Conservation (phyloP, 2,888 invertebrate genomes). For the Argyresthia goedartella region DNA sequence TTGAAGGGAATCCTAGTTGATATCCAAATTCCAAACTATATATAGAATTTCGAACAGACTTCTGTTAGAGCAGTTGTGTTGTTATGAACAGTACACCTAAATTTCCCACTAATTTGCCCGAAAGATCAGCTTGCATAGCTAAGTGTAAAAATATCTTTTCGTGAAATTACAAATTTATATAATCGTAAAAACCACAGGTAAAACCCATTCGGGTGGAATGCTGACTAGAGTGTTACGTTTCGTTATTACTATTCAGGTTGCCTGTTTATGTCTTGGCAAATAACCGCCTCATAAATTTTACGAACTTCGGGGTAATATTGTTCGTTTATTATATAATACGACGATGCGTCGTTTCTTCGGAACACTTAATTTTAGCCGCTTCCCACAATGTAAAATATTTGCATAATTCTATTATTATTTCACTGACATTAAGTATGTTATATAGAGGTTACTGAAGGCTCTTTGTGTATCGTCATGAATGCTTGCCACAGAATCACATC, state of each 20-base stretch:
- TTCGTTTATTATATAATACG: constrained; percentile 40
- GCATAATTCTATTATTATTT: constrained; percentile 41
- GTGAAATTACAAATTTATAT: no score
- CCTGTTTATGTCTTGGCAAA: constrained; percentile 45
- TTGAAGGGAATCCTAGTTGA: no score
- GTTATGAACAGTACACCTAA: no score
- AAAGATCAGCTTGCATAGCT: no score
- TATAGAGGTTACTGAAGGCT: not conserved
- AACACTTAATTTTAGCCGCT: constrained; percentile 33
- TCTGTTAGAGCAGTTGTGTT: no score
- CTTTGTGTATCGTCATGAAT: not conserved
- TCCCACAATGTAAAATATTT: constrained; percentile 29
- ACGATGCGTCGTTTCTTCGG: constrained; percentile 35
- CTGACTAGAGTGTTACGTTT: constrained; percentile 20
- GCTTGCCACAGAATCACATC: no score
- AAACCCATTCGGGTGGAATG: no score
- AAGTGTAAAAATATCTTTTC: no score
- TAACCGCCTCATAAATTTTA: constrained; percentile 59
- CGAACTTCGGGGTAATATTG: constrained; percentile 48
- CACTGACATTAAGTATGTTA: constrained; percentile 15
- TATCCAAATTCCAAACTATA: no score
- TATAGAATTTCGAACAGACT: no score
- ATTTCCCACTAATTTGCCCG: no score
- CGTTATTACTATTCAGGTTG: constrained; percentile 26
- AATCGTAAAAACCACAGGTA: no score